Base-by-base conservation (phyloP, 2,888 invertebrate genomes). In the Mythimna albipuncta region DNA sequence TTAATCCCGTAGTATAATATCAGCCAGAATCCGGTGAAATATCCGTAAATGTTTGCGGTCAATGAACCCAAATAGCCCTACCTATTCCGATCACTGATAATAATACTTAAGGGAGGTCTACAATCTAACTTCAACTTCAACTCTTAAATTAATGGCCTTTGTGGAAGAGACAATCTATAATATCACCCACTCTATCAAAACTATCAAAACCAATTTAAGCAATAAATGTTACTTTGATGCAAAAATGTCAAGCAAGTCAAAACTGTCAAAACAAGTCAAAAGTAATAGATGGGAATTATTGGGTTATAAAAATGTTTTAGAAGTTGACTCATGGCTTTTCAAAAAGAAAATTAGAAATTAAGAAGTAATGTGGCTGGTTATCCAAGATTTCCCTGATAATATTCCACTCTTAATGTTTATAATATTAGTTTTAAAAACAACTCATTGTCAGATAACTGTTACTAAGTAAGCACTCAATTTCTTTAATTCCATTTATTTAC, bases 341-440 rank as follows among this genome's bases (percentile, higher is more conserved):
- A 74, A 26, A 65, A 26, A 65, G 21, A 59, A 68, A 62, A 68
- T 62, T 54, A 44, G 52, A 82, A 78, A 80, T 84, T 74, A 55
- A 58, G 54, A 77, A 79, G 80, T 86, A 64, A 85, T 85, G 84
- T 79, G 71, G 50, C 64, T 67, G 26, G 63, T 62, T 62, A 69
- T 73, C n/a, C 63, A 62, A 75, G 58, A 26, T 67, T 35, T 72
- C 66, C 44, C 54, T 50, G 65, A 66, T 54, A 69, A 62, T 65
- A 57, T 78, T 41, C 41, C 75, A 66, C 38, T 75, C 10, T 11
- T 77, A 55, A 61, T 82, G 47, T 79, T 54, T 72, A 9, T 82
- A 19, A 9, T 82, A 19, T 55, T 84, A 55, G 26, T 66, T 61
- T 73, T 77, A 41, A 61, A 57, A 55, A 57, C 47, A 52, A 66